Percentiles rank a stretch among this genome's conserved stretches.
phyloP scores from a whole-genome alignment of 2,888 invertebrate species.

The Zelleria hepariella region DNA sequence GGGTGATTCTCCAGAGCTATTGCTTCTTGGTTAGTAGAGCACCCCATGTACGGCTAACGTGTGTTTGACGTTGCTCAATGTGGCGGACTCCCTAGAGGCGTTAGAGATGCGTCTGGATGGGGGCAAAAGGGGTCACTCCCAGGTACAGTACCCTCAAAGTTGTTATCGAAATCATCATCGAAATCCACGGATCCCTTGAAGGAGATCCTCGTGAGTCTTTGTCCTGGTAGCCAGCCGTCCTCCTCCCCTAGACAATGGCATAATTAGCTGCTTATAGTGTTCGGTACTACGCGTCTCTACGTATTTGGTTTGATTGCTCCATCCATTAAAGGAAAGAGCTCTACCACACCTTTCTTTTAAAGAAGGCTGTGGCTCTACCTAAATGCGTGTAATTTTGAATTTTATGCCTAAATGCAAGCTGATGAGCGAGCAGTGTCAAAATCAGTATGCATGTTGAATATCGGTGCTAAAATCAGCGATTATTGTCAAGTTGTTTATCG shows the following conservation, averaged over 20 bases:
- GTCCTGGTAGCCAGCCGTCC: conserved; percentile 69
- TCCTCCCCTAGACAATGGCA: conserved; percentile 59
- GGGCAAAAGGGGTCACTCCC: conserved; percentile 49
- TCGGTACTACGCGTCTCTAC: conserved; percentile 16
- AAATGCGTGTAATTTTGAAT: too few relatives aligned
- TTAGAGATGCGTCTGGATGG: conserved; percentile 4
- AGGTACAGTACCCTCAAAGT: conserved; percentile 60
- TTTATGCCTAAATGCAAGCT: not conserved
- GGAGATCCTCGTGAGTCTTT: conserved; percentile 66
- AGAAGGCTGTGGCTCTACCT: too few relatives aligned
- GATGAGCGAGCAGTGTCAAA: not conserved
- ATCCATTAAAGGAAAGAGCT: too few relatives aligned
- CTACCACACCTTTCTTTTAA: too few relatives aligned
- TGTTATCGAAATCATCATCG: conserved; percentile 68
- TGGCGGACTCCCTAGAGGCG: not conserved
- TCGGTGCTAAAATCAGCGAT: not conserved
- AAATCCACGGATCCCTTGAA: conserved; percentile 64
- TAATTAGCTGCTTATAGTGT: conserved; percentile 35
- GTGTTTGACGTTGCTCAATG: not conserved
- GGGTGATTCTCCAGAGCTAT: not conserved
- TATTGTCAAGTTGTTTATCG: not conserved
- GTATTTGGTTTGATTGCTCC: too few relatives aligned
- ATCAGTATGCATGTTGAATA: too few relatives aligned
- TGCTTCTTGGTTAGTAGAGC: not conserved
- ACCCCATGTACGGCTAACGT: not conserved